These are phyloP conservation scores for Euphydryas editha DNA, from an alignment of 2,888 invertebrate species.

Conservation along the genomic window DNA sequence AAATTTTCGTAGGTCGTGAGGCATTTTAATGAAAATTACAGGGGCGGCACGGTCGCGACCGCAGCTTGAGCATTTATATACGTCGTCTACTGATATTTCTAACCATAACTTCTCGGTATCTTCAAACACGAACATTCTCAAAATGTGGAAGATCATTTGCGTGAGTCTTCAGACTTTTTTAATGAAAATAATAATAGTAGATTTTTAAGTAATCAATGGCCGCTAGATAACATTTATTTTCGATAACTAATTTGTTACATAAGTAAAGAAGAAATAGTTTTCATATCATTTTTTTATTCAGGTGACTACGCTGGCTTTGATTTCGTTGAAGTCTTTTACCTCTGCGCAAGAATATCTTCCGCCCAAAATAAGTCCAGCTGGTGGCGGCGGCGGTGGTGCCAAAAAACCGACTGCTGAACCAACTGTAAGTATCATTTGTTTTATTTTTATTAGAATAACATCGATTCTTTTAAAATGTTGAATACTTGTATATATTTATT, in stretches of 20 bases:
- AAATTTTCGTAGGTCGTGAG: constrained; percentile 69
- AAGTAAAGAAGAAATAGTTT: background rate
- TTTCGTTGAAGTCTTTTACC: constrained; percentile 64
- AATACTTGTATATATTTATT: background rate
- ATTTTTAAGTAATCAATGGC: background rate
- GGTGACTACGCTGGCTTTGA: constrained; percentile 61
- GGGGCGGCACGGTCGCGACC: constrained; percentile 58
- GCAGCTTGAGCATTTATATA: constrained; percentile 67
- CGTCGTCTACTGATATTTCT: constrained; percentile 48
- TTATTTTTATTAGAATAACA: no score
- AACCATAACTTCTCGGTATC: constrained; percentile 52
- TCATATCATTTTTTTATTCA: constrained; percentile 38
- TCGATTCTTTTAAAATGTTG: no score
- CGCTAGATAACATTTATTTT: background rate
- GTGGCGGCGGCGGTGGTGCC: constrained; percentile 49
- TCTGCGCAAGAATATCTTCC: constrained; percentile 80
- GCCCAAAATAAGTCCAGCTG: constrained; percentile 61
- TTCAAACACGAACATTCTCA: constrained; percentile 29
- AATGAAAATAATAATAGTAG: background rate
- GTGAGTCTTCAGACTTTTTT: constrained; percentile 52
- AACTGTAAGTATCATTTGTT: constrained; percentile 51
- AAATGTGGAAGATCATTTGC: constrained; percentile 69
- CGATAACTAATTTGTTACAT: background rate
- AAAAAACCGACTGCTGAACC: constrained; percentile 67
- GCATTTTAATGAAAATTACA: constrained; percentile 65